Evolutionary conservation across 35 echinoderm and acorn worm genomes (phyloP).

Genomic region (Patiria miniata): DNA sequence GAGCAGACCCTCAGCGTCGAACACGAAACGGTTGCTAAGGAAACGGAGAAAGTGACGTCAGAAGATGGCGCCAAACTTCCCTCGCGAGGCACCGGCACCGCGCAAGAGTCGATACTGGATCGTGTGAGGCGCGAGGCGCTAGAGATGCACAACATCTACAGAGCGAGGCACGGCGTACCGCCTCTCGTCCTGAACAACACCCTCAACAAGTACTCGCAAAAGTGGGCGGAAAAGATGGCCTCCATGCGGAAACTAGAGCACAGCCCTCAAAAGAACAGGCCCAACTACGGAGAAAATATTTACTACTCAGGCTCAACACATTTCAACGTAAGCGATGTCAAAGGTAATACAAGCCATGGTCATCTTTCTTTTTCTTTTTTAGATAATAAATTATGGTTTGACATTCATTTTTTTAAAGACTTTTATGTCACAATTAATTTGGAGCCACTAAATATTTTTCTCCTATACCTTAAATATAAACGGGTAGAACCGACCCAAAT

Average conservation of each 20-base stretch:
- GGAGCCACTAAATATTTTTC: too few species aligned
- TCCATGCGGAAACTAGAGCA: background rate
- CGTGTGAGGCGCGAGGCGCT: conserved; percentile 33
- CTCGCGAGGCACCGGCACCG: too few species aligned
- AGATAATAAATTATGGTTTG: too few species aligned
- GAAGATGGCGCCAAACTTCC: background rate
- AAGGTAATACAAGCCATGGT: background rate
- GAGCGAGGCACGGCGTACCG: conserved; percentile 23
- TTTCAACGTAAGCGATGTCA: background rate
- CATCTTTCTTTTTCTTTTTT: too few species aligned
- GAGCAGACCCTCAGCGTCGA: too few species aligned
- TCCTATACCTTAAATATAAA: too few species aligned
- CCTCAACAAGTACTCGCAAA: conserved; percentile 22
- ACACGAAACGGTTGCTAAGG: too few species aligned
- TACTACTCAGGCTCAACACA: conserved; percentile 19
- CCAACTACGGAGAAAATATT: conserved; percentile 33
- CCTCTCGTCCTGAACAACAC: background rate
- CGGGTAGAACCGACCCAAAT: too few species aligned
- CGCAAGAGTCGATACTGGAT: background rate
- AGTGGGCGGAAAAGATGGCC: conserved; percentile 31
- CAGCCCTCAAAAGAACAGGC: background rate
- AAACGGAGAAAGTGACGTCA: too few species aligned
- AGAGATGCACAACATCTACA: conserved; percentile 34
- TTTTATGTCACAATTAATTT: too few species aligned
- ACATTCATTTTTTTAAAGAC: too few species aligned